These are phyloP conservation scores for Leucoraja erinaceus DNA, from an alignment of 2,113 vertebrate genomes.

Conservation along the genomic window DNA sequence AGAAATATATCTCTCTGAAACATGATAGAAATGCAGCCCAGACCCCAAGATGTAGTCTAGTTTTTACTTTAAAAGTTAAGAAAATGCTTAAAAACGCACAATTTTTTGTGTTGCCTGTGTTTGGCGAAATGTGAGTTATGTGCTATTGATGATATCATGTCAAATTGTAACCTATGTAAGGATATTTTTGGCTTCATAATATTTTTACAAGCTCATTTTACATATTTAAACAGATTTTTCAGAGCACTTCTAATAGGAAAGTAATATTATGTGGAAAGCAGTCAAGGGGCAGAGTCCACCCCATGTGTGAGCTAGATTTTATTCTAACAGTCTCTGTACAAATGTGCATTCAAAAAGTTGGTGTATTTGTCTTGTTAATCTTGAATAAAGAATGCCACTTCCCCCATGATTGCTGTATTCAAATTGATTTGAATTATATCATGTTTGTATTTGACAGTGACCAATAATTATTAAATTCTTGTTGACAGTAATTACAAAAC, in stretches of 20 bases:
- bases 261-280: not conserved
- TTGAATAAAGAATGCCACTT: not conserved
- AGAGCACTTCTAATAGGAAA: not conserved
- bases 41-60: not conserved
- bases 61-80: not conserved
- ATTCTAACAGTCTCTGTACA: not conserved
- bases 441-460: not conserved
- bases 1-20: not conserved
- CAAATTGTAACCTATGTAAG: too few species aligned
- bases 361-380: constrained; percentile 9
- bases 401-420: not conserved
- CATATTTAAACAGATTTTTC: not conserved
- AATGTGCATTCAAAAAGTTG: not conserved
- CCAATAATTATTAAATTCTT: not conserved
- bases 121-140: not conserved
- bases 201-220: not conserved
- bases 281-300: not conserved
- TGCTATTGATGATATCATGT: not conserved
- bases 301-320: not conserved
- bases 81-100: not conserved
- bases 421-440: constrained; percentile 11
- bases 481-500: not conserved
- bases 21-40: not conserved
- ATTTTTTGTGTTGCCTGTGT: not conserved
- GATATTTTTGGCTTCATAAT: not conserved